Conservation (phyloP, 2,888 invertebrate genomes). For the Ochlodes sylvanus region DNA sequence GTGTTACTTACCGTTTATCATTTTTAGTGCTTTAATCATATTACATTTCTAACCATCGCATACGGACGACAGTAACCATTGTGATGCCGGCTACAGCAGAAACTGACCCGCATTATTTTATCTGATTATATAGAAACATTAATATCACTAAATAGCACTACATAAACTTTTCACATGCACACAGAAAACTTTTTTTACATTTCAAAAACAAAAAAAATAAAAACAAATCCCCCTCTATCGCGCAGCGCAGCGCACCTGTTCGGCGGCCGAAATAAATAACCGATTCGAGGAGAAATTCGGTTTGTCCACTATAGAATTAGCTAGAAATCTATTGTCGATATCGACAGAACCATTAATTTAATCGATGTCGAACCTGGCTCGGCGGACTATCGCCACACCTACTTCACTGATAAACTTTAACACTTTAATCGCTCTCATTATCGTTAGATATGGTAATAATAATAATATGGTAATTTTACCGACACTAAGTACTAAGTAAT, state of each 20-base stretch:
- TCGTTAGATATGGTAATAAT: conserved; percentile 4
- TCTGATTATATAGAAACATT: no score
- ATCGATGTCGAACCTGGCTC: not conserved
- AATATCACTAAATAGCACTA: no score
- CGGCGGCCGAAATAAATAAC: conserved; percentile 70
- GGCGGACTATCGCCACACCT: not conserved
- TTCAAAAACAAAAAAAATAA: not conserved
- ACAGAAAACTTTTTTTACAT: no score
- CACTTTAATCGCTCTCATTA: conserved; percentile 4
- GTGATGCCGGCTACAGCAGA: no score
- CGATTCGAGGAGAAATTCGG: conserved; percentile 74
- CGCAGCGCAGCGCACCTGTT: conserved; percentile 66
- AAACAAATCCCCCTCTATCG: conserved; percentile 59
- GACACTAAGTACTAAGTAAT: no score
- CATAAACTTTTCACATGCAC: no score
- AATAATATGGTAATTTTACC: no score
- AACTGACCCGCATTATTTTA: no score
- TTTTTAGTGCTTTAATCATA: no score
- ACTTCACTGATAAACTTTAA: not conserved
- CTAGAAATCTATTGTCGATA: conserved; percentile 58
- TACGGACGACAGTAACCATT: no score
- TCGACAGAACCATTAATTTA: conserved; percentile 40
- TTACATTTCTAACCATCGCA: no score
- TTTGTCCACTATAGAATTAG: conserved; percentile 63
- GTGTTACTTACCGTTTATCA: no score